A percentile compares a stretch with the other conserved stretches of the same genome.
Conservation (phyloP, 2,888 invertebrate species). For the Acanthococcus lagerstroemiae region DNA sequence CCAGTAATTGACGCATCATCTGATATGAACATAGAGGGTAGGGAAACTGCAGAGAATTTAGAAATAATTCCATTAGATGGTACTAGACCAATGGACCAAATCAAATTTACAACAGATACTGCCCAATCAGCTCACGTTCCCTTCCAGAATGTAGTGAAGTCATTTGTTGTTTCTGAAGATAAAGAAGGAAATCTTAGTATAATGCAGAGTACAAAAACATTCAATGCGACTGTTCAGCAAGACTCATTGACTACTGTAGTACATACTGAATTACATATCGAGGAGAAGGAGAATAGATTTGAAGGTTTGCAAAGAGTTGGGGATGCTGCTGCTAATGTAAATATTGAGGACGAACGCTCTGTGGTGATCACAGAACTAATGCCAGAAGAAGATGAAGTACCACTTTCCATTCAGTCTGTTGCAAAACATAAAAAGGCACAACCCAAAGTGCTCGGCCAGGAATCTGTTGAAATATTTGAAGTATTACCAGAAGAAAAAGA, state of each 20-base stretch:
- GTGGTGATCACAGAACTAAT: constrained; percentile 33
- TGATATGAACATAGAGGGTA: not conserved
- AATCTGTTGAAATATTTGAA: constrained; percentile 34
- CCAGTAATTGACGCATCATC: not conserved
- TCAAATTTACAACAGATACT: constrained; percentile 44
- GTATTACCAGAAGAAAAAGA: constrained; percentile 43
- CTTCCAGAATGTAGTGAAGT: constrained; percentile 42
- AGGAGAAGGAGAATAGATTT: constrained; percentile 44
- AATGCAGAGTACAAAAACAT: not conserved
- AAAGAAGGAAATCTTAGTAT: not conserved
- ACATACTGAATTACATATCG: constrained; percentile 42
- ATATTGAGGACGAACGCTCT: constrained; percentile 1
- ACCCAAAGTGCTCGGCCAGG: constrained; percentile 36
- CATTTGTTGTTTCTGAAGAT: constrained; percentile 33
- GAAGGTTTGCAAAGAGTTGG: not conserved
- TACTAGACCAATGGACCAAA: constrained; percentile 33
- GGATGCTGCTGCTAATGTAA: not conserved
- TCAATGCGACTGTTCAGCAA: not conserved
- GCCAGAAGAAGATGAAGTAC: constrained; percentile 36
- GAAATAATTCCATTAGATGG: constrained; percentile 8
- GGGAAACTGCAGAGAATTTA: constrained; percentile 17
- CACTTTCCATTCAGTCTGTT: constrained; percentile 34
- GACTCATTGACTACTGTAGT: constrained; percentile 41
- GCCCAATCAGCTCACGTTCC: constrained; percentile 38
- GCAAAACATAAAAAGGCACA: constrained; percentile 37